Evolutionary conservation across 2,888 invertebrate species (phyloP), one percentile per base, ranked within the genome.

Genomic region (Drosophila robusta): DNA sequence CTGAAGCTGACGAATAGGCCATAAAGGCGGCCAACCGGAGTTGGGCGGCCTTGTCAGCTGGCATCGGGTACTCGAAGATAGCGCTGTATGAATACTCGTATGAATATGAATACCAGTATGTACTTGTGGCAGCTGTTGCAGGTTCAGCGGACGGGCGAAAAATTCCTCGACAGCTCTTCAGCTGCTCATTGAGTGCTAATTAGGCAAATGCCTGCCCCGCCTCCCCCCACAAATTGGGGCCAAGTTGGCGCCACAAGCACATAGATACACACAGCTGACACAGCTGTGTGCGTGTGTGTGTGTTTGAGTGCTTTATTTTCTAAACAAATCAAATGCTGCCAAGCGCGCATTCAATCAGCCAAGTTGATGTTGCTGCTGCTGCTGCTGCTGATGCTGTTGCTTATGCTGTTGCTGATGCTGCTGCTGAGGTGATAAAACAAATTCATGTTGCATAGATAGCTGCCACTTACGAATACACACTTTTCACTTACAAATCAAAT

Each of bases 301-400:
- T 32, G 65, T 38, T 68, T 72, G 74, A 80, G 78, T 83, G 75
- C 69, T 85, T 77, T 84, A 85, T 89, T 86, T 80, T 83, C 73
- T 89, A 89, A 90, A 89, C 89, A 90, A 90, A 89, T 90, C 89
- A 89, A 78, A 74, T 81, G 86, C 73, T 89, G 90, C 78, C 86
- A 84, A 83, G 75, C 68, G 65, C 55, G 76, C 78, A 87, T 83
- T 90, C 87, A 86, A 87, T 90, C 90, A 90, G 84, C 62, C 68
- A 69, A 70, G 63, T 83, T 71, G 79, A 55, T 69, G 46, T 52
- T 68, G 63, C 55, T 42, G 56, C 46, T 69, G 60, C 39, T 55
- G 12, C 32, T 64, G 58, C 38, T 57, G 50, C 22, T 55, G 78
- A 87, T 42, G 56, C 46, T 69, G 60, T 41, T 55, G 12, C 32